These are phyloP conservation scores for Ameiurus melas DNA, from an alignment of 2,113 vertebrate genomes.

Conservation along the genomic window DNA sequence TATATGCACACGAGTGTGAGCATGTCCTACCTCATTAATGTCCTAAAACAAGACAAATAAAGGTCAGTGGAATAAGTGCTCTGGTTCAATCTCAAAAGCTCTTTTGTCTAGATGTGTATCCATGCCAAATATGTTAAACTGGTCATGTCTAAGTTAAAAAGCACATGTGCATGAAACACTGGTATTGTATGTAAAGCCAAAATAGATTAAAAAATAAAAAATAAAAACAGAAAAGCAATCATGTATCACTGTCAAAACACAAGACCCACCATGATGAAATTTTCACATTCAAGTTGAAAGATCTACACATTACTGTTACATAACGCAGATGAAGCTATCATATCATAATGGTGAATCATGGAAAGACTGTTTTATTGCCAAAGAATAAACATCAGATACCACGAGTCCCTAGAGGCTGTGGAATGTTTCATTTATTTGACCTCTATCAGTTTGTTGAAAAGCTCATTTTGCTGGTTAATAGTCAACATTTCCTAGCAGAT, in stretches of 20 bases:
- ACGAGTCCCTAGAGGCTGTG: conserved; percentile 8
- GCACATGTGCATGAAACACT: conserved; percentile 13
- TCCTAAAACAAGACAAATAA: conserved; percentile 45
- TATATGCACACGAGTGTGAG: conserved; percentile 11
- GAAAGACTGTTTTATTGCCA: conserved; percentile 20
- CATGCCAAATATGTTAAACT: conserved; percentile 48
- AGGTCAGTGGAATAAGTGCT: conserved; percentile 23
- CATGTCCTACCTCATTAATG: conserved; percentile 28
- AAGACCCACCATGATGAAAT: conserved; percentile 19
- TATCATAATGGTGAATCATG: conserved; percentile 43
- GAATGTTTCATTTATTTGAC: conserved; percentile 23
- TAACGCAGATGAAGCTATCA: background rate
- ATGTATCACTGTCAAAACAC: conserved; percentile 31
- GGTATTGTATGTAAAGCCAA: conserved; percentile 2
- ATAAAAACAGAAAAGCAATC: background rate
- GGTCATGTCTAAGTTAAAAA: conserved; percentile 29
- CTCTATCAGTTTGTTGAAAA: background rate
- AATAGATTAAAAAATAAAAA: no score
- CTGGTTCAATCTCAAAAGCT: conserved; percentile 39
- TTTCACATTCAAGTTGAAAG: conserved; percentile 7
- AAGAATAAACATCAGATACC: conserved; percentile 36
- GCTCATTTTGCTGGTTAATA: background rate
- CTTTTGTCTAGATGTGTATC: conserved; percentile 28
- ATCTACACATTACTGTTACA: conserved; percentile 9
- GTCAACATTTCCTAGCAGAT: background rate